A percentile compares a stretch with the other conserved stretches of the same genome.
Conservation (phyloP, 2,113 vertebrate genomes). For the Phylloscopus trochilus region DNA sequence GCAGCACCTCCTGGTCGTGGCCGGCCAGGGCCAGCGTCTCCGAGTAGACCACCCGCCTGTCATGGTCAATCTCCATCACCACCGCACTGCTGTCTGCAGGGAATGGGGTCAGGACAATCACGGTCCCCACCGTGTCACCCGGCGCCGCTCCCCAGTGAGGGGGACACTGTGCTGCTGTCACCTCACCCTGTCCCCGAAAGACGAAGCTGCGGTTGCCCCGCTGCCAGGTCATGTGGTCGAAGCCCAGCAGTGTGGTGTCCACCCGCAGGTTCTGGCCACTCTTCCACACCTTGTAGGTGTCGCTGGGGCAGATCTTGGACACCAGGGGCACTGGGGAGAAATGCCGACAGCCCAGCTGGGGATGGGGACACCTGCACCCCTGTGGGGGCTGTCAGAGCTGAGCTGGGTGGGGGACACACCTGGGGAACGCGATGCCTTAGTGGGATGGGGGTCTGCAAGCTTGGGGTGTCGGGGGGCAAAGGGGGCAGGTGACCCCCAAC, state of each 20-base stretch:
- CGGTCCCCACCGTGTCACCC: not conserved
- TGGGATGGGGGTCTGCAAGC: not conserved
- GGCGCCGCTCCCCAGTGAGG: rapidly evolving
- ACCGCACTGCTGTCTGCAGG: conserved; percentile 86
- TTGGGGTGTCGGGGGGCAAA: not conserved
- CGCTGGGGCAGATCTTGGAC: conserved; percentile 96
- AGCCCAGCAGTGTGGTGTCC: conserved; percentile 94
- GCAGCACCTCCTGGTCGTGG: conserved; percentile 79
- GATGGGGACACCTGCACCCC: not conserved
- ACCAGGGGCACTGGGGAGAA: conserved; percentile 87
- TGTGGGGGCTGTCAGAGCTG: rapidly evolving
- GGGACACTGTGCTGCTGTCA: rapidly evolving
- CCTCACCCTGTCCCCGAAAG: conserved; percentile 92
- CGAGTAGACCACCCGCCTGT: conserved; percentile 90
- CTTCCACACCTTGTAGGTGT: conserved; percentile 98
- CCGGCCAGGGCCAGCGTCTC: conserved; percentile 88
- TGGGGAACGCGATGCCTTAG: rapidly evolving
- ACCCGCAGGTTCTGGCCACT: conserved; percentile 94
- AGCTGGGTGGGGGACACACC: not conserved
- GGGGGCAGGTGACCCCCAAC: not conserved
- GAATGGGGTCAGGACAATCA: not conserved
- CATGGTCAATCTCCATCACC: conserved; percentile 98
- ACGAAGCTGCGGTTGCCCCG: conserved; percentile 95
- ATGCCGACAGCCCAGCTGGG: not conserved
- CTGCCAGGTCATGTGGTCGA: conserved; percentile 99